Conservation (phyloP, 64 coral and sea anemone species). For the Dendronephthya gigantea region DNA sequence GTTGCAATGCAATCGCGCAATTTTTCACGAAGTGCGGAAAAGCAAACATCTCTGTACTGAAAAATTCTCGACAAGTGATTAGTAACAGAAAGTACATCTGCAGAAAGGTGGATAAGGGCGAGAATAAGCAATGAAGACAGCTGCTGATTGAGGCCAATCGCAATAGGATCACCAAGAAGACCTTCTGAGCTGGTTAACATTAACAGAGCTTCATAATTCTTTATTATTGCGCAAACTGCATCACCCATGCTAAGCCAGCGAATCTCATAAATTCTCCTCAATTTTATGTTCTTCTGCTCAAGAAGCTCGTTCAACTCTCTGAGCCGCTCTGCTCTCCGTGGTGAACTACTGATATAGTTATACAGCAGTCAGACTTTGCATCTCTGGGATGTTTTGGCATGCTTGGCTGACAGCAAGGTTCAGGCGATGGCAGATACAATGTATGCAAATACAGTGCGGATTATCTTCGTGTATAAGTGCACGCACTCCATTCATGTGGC, state of each 20-base stretch:
- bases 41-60: constrained; percentile 22
- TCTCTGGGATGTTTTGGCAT: too few relatives aligned
- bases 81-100: constrained; percentile 13
- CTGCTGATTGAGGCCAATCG: background rate
- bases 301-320: too few relatives aligned
- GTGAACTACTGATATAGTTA: too few relatives aligned
- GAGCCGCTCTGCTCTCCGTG: too few relatives aligned
- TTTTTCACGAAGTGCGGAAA: background rate
- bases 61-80: constrained; percentile 21
- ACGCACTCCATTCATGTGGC: background rate
- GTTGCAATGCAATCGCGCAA: too few relatives aligned
- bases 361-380: too few relatives aligned
- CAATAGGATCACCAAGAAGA: background rate
- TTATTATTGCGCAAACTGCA: background rate
- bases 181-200: background rate
- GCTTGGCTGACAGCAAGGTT: too few relatives aligned
- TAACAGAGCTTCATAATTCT: background rate
- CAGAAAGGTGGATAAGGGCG: background rate
- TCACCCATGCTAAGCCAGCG: background rate
- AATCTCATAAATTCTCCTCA: too few relatives aligned
- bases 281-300: too few relatives aligned
- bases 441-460: constrained; percentile 25
- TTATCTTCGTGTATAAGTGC: background rate
- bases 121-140: background rate
- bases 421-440: constrained; percentile 19